Base-by-base conservation (phyloP, 2,888 invertebrate species). In the Lagria hirta region DNA sequence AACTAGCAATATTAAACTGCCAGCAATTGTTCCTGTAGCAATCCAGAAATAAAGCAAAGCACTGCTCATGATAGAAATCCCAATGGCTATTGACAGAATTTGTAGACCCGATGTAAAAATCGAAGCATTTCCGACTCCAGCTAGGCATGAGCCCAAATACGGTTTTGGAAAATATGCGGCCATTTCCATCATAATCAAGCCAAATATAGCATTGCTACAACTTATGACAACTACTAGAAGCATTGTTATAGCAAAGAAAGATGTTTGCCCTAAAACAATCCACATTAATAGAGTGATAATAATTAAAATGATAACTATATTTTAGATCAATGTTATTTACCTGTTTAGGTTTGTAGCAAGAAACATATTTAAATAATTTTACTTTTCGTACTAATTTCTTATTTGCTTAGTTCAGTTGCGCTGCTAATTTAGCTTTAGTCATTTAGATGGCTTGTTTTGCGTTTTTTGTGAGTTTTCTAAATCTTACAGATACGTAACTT, bases 161-260 rank as follows among this genome's bases (percentile, higher is more conserved):
- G 27, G 21, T 6, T 34, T 14, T 1, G 49, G 49, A 16, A 49
- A 49, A 23, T 13, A 24, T 2, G 43, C 28, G 2, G 47, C 27
- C 4, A 49, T 30, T 15, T 35, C 21, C 2, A 32, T 15, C 32
- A 54, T 27, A 1, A 52, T 48, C 15, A 54, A 3, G 3, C 32
- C 26, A 26, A 54, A 55, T 27, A 54, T 51, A 10, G 29, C 17
- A 14, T 35, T 56, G 56, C 54, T 54, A 54, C 54, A 12, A 15
- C 16, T 28, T 30, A 18, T 30, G 3, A 7, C n/a, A 1, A 8
- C 6, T 3, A 30, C 16, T 3, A 30, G 18, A 6, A 22, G 13
- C 22, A 33, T 33, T 3, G 21, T 33, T 6, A 28, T 8, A 3
- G 16, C 29, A 28, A 28, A 28, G 8, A 28, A 28, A 16, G 16